Percentiles rank a stretch among this genome's conserved stretches.
phyloP scores from a whole-genome alignment of 2,888 invertebrate species.

The Drosophila buzzatii region DNA sequence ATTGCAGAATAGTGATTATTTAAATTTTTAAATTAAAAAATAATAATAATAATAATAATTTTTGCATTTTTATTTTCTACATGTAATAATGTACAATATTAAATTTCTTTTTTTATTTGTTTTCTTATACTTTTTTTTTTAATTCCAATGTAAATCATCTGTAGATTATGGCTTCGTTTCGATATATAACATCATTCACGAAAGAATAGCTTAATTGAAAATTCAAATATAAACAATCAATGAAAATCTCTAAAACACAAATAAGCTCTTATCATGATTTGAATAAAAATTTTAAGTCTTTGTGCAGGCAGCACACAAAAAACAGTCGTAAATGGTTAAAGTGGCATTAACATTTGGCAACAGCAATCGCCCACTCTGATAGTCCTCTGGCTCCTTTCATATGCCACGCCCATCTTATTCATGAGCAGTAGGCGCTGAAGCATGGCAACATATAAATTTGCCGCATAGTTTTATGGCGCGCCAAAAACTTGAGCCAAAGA shows the following conservation, averaged over 20 bases:
- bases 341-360: constrained; percentile 42
- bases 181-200: neutral
- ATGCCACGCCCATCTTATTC: constrained; percentile 39
- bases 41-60: no score
- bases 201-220: neutral
- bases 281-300: neutral
- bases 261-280: constrained; percentile 7
- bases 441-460: constrained; percentile 73
- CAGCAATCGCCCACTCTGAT: constrained; percentile 2
- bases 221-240: constrained; percentile 8
- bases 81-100: no score
- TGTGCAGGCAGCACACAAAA: constrained; percentile 6
- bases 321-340: constrained; percentile 18
- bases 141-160: neutral
- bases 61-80: no score
- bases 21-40: no score
- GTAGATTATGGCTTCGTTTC: neutral
- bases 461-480: constrained; percentile 74
- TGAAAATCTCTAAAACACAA: neutral
- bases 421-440: constrained; percentile 53
- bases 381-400: neutral
- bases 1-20: no score
- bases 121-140: no score
- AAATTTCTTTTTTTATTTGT: no score
- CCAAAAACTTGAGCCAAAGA: constrained; percentile 55